Base-by-base conservation (phyloP, 2,797 vertebrate species). In the Hoplostethus mediterraneus region DNA sequence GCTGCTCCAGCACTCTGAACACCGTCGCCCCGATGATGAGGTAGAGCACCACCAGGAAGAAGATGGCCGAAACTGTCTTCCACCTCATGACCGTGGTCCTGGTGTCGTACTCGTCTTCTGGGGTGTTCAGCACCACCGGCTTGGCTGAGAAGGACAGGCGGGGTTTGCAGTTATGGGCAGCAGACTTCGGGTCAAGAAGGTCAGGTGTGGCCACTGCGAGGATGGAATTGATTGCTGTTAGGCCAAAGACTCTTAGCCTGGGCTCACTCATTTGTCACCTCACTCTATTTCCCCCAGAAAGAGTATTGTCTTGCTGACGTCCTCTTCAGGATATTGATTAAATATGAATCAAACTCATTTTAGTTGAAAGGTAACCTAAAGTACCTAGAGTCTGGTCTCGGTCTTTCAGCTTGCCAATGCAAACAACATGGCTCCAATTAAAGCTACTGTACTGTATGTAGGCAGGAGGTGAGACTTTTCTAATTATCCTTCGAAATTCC, bases 21-120 rank as follows among this genome's bases (percentile, higher is more conserved):
- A 99, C 97, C 0, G 96, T 97, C 30, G 98, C 98, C 75, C 98
- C 98, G 0, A 98, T 94, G 80, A 99, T 97, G 80, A 99, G 94
- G 84, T 99, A 99, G 14, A 98, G 90, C 49, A 99, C 98, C 75
- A 99, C 98, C 93, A 99, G 89, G 87, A 98, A 95, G 91, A 99
- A 99, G 89, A 99, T 97, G 78, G 97, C 97, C 17, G 97, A 97
- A 65, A 99, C 98, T 0, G 98, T 99, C 93, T 99, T 99, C 98
- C 98, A 99, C 96, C 98, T 96, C 98, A 99, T 99, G 88, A 99
- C 97, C 66, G 95, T 97, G 63, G 95, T 94, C 56, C 95, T 89
- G 0, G 93, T 93, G 86, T 96, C 95, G 8, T 94, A 96, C 77
- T 97, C 96, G 63, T 98, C 97, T 30, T 96, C 96, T 0, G 89